Evolutionary conservation across 2,888 invertebrate genomes (phyloP), one percentile per base, ranked within the genome.

Genomic region (Melipona beecheii): DNA sequence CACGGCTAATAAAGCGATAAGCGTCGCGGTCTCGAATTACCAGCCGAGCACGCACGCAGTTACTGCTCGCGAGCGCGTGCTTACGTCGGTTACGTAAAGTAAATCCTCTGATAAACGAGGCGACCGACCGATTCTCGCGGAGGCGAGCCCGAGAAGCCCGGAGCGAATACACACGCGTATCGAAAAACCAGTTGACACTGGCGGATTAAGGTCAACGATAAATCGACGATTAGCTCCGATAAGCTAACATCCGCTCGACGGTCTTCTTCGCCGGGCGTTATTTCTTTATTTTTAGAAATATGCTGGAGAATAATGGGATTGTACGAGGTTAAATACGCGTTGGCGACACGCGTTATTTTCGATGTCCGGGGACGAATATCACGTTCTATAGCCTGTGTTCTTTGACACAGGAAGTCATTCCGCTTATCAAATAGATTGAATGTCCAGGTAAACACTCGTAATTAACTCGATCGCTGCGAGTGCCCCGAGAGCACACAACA

Each of bases 1-100:
- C 83, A 79, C 71, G 72, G 58, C 85, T 81, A 89, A 89, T 85
- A 90, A 86, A 88, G 82, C 86, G 87, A 90, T 84, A 86, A 83
- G 84, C 79, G 75, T 74, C 78, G 70, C 84, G 65, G 74, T 77
- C 78, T 64, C 87, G 87, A 84, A 84, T 85, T 89, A 83, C 84
- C 75, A 62, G 60, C 65, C 74, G 80, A 78, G 65, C 78, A 81
- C 83, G 88, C 82, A 81, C 58, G 66, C 75, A 65, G 71, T 76
- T 72, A 81, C 73, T 54, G 66, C 66, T 24, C 52, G 85, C 68
- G 56, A 82, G 50, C 78, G 80, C 85, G 76, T 78, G 85, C 81
- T 79, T 72, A 75, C 62, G 9, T 11, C 43, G 66, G 73, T 88
- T 88, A 88, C 89, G 88, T 88, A 88, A 88, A 80, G 71, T 71